Percentiles rank a stretch among this genome's conserved stretches.
Evolutionary conservation across 30 jellyfish, hydroid and myxozoan genomes (phyloP).

Genomic region (Pelagia noctiluca): DNA sequence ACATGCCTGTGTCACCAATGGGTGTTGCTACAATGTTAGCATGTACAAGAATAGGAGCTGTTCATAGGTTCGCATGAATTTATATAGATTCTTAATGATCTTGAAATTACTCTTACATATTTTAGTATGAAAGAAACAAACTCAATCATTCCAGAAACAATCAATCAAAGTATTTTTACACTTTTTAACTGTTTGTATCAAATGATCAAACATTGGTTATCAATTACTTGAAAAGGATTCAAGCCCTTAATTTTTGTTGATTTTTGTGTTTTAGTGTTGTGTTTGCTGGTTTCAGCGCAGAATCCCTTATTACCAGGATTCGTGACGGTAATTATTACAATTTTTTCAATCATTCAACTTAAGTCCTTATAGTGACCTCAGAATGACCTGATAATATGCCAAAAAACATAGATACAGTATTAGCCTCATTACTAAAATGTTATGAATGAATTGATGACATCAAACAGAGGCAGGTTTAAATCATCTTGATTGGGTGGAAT

Average conservation of each 20-base stretch:
- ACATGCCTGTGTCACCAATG: slow-evolving; percentile 96
- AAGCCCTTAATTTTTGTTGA: too few relatives aligned
- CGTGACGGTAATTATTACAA: slow-evolving; percentile 76
- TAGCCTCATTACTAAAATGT: too few relatives aligned
- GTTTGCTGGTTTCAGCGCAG: slow-evolving; percentile 98
- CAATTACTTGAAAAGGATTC: too few relatives aligned
- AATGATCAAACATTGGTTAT: too few relatives aligned
- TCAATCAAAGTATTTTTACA: slow-evolving; percentile 1
- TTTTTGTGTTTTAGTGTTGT: slow-evolving; percentile 97
- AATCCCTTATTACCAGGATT: slow-evolving; percentile 83
- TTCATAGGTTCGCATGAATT: slow-evolving; percentile 94
- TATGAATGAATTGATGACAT: too few relatives aligned
- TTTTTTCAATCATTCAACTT: not conserved
- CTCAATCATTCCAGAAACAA: not conserved
- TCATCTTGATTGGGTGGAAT: too few relatives aligned
- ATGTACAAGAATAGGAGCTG: slow-evolving; percentile 98
- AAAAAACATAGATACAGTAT: too few relatives aligned
- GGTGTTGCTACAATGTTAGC: slow-evolving; percentile 98
- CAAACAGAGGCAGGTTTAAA: too few relatives aligned
- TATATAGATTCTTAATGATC: too few relatives aligned
- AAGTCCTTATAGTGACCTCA: too few relatives aligned
- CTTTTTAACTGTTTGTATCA: too few relatives aligned
- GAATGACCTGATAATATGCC: too few relatives aligned
- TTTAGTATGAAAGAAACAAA: not conserved
- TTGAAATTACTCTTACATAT: not conserved